These are phyloP conservation scores for Tiliacea aurago DNA, from an alignment of 2,888 invertebrate genomes.

Conservation along the genomic window DNA sequence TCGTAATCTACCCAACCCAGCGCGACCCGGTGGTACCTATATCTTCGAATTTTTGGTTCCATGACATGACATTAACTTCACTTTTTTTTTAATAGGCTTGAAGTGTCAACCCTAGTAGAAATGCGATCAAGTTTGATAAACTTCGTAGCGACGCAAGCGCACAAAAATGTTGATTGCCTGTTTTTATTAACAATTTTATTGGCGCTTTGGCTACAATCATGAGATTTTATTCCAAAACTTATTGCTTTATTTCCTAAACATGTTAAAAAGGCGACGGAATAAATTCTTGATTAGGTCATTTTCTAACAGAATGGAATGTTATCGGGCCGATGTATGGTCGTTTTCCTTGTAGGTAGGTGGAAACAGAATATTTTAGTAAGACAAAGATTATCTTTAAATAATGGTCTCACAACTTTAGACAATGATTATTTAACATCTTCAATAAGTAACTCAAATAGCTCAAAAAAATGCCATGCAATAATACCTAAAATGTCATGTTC, in stretches of 20 bases:
- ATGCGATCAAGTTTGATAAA: slow-evolving; percentile 25
- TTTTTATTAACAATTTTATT: slow-evolving; percentile 34
- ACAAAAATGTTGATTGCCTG: slow-evolving; percentile 37
- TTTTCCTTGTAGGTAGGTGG: neutral
- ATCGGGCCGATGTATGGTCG: neutral
- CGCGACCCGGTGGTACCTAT: too few relatives aligned
- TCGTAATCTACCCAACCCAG: neutral
- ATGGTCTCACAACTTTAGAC: neutral
- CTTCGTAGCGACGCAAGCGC: slow-evolving; percentile 13
- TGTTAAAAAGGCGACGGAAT: neutral
- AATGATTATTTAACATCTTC: neutral
- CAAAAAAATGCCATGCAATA: too few relatives aligned
- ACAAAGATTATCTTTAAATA: neutral
- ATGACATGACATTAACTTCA: neutral
- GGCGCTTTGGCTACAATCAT: neutral
- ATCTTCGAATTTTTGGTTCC: neutral
- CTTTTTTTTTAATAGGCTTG: neutral
- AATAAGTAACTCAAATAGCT: neutral
- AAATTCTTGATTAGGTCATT: slow-evolving; percentile 22
- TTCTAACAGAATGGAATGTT: neutral
- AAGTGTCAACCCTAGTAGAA: slow-evolving; percentile 11
- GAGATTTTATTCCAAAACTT: slow-evolving; percentile 28
- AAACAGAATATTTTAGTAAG: neutral
- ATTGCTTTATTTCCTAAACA: slow-evolving; percentile 11
- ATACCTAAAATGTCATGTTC: neutral